Percentiles rank a stretch among this genome's conserved stretches.
Evolutionary conservation across 2,888 invertebrate genomes (phyloP).

Genomic region (Limenitis camilla): DNA sequence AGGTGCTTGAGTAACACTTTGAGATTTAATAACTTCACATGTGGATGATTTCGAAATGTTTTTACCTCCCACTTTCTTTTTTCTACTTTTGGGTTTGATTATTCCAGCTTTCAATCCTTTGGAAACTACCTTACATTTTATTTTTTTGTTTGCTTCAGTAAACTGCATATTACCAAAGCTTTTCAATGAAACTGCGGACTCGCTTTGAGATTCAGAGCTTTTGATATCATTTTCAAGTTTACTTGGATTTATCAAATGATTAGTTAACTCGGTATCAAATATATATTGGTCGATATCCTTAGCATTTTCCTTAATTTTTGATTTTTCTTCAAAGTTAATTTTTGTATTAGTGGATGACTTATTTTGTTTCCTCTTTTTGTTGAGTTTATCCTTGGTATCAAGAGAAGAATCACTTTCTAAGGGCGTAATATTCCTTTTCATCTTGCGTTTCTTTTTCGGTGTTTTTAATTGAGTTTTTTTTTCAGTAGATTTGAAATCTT

Average conservation of each 20-base stretch:
- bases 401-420: constrained; percentile 55
- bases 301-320: too few species aligned
- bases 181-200: constrained; percentile 45
- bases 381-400: constrained; percentile 27
- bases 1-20: constrained; percentile 28
- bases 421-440: constrained; percentile 37
- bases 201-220: constrained; percentile 49
- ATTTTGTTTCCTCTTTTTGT: too few species aligned
- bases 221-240: constrained; percentile 32
- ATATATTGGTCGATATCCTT: too few species aligned
- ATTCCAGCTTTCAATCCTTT: constrained; percentile 53
- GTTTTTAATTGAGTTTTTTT: constrained; percentile 28
- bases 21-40: constrained; percentile 24
- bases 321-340: too few species aligned
- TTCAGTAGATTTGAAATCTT: constrained; percentile 28
- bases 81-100: constrained; percentile 51
- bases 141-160: constrained; percentile 46
- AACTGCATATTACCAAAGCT: constrained; percentile 48
- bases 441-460: constrained; percentile 37
- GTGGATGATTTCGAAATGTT: constrained; percentile 6
- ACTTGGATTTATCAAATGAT: constrained; percentile 27
- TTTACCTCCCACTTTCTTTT: constrained; percentile 39
- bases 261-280: too few species aligned
- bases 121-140: constrained; percentile 43
- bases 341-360: too few species aligned